These are phyloP conservation scores for Quadriops clusia DNA, from an alignment of 2,888 invertebrate species.

Conservation along the genomic window DNA sequence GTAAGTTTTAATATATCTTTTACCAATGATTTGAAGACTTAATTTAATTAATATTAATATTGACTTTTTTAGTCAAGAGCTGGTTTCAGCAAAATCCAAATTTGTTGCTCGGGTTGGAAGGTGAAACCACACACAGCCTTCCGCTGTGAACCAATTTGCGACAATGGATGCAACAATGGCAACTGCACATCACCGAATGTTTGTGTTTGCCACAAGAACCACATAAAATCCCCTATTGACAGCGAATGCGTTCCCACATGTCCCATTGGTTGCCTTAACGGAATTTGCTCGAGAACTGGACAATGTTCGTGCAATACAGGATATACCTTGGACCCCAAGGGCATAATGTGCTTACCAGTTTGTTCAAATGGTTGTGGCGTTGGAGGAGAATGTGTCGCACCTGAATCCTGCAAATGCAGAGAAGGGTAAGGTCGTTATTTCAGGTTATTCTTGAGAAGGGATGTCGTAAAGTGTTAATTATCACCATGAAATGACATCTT, in stretches of 20 bases:
- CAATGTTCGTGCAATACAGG: conserved; percentile 53
- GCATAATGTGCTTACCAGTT: conserved; percentile 48
- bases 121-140: conserved; percentile 44
- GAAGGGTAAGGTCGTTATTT: conserved; percentile 36
- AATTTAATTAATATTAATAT: conserved; percentile 1
- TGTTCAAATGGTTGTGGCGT: conserved; percentile 43
- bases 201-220: conserved; percentile 52
- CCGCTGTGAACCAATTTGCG: conserved; percentile 52
- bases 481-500: no score
- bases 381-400: conserved; percentile 43
- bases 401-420: conserved; percentile 48
- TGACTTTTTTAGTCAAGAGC: conserved; percentile 41
- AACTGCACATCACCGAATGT: conserved; percentile 52
- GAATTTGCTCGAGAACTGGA: conserved; percentile 46
- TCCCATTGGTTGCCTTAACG: conserved; percentile 56
- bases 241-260: conserved; percentile 50
- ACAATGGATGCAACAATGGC: conserved; percentile 55
- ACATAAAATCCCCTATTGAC: conserved; percentile 42
- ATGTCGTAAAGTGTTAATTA: no score
- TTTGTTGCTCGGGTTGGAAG: conserved; percentile 62
- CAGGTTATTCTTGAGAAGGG: no score
- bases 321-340: conserved; percentile 42
- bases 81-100: conserved; percentile 50
- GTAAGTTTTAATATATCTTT: conserved; percentile 32
- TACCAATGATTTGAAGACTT: neutral